These are phyloP conservation scores for Sphaeridia pumilis DNA, from an alignment of 2,888 invertebrate genomes.

Conservation along the genomic window DNA sequence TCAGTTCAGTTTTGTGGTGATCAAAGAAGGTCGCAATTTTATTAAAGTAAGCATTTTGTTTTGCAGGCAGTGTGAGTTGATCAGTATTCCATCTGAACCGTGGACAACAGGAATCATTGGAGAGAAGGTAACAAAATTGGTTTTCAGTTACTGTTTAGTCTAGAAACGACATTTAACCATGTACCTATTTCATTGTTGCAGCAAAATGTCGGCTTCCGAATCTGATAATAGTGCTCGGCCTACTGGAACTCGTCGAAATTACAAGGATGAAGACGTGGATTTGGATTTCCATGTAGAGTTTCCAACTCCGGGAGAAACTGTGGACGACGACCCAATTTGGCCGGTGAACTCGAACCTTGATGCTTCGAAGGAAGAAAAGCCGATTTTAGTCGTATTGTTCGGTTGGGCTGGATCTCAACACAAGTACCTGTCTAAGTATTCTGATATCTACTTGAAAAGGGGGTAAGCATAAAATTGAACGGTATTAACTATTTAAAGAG, in stretches of 20 bases:
- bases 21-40: no score
- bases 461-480: conserved; percentile 46
- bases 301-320: conserved; percentile 16
- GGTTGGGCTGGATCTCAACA: conserved; percentile 74
- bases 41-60: no score
- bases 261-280: conserved; percentile 18
- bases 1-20: no score
- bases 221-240: neutral
- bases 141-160: no score
- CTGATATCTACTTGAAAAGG: conserved; percentile 61
- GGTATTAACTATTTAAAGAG: neutral
- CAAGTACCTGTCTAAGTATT: conserved; percentile 63
- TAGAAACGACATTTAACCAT: no score
- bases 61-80: no score
- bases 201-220: neutral
- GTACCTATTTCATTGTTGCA: no score
- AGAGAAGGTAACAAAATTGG: no score
- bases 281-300: conserved; percentile 29
- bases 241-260: no score
- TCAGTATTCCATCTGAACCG: no score
- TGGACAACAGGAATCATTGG: no score
- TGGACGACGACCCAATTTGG: conserved; percentile 7
- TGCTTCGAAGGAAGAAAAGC: conserved; percentile 46
- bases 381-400: conserved; percentile 57
- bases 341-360: neutral